phyloP scores from a whole-genome alignment of 2,797 vertebrate species.

The Pseudomugil gertrudae region DNA sequence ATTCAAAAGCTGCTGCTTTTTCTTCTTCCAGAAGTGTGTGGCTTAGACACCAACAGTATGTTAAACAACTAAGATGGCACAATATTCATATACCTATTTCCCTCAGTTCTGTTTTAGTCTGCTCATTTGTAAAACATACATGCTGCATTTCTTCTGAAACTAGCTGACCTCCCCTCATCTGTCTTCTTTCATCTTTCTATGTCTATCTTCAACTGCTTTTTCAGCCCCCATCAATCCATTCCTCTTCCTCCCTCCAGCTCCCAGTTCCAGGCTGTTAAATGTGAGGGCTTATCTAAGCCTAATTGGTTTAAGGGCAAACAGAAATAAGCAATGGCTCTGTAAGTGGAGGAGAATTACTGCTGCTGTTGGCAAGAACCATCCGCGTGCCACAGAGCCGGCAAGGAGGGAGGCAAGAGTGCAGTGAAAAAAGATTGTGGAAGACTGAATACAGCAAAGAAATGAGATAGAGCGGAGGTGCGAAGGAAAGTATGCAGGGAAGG shows the following conservation, averaged over 20 bases:
- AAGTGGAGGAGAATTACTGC: conserved; percentile 76
- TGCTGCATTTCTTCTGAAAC: conserved; percentile 41
- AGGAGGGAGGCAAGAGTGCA: conserved; percentile 35
- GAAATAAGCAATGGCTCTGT: conserved; percentile 76
- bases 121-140: conserved; percentile 61
- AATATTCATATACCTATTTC: conserved; percentile 9
- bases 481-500: conserved; percentile 20
- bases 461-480: neutral
- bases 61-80: conserved; percentile 17
- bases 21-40: conserved; percentile 2
- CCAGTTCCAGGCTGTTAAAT: conserved; percentile 72
- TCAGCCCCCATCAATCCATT: conserved; percentile 26
- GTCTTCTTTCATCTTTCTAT: conserved; percentile 35
- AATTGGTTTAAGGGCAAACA: conserved; percentile 85
- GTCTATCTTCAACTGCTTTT: conserved; percentile 43
- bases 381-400: conserved; percentile 33
- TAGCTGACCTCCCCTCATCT: conserved; percentile 49
- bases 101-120: conserved; percentile 23
- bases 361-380: conserved; percentile 74
- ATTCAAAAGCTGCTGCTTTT: conserved; percentile 28
- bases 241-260: conserved; percentile 33
- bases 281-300: conserved; percentile 75
- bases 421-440: conserved; percentile 41
- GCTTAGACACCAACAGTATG: conserved; percentile 15
- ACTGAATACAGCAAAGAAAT: conserved; percentile 29